These are phyloP conservation scores for Calliphora vomitoria DNA, from an alignment of 2,888 invertebrate species.

Conservation along the genomic window DNA sequence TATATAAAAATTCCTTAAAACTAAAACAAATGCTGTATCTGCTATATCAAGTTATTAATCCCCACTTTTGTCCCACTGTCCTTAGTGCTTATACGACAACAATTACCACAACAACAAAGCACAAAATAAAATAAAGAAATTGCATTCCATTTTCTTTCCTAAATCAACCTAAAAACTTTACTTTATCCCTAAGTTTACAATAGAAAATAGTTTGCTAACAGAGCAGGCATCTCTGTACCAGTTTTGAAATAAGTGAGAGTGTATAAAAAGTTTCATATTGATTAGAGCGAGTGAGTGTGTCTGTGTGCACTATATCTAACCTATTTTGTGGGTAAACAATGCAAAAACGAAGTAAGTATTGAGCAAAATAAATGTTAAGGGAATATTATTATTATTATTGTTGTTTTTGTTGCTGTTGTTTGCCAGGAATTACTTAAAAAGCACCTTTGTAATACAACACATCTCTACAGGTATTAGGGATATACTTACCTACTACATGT, in stretches of 20 bases:
- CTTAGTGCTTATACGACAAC: background rate
- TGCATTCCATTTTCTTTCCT: conserved; percentile 24
- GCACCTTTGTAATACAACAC: background rate
- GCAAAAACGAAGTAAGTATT: background rate
- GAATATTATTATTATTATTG: conserved; percentile 11
- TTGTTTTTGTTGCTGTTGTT: background rate
- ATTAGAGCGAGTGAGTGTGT: background rate
- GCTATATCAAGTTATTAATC: too few species aligned
- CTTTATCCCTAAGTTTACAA: conserved; percentile 11
- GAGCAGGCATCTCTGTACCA: background rate
- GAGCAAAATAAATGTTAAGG: background rate
- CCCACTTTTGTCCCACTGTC: background rate
- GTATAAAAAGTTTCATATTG: background rate
- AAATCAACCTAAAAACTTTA: conserved; percentile 25
- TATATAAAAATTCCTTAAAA: too few species aligned
- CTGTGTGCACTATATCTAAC: conserved; percentile 1
- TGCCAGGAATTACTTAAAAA: conserved; percentile 5
- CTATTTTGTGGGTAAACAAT: conserved; percentile 34
- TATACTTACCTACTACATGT: background rate
- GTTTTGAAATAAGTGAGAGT: conserved; percentile 27
- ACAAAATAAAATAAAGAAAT: conserved; percentile 1
- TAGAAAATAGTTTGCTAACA: background rate
- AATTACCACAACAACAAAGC: background rate
- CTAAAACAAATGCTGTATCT: too few species aligned
- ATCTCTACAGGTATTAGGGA: background rate